phyloP scores from a whole-genome alignment of 2,888 invertebrate species.

The Odiellus spinosus region DNA sequence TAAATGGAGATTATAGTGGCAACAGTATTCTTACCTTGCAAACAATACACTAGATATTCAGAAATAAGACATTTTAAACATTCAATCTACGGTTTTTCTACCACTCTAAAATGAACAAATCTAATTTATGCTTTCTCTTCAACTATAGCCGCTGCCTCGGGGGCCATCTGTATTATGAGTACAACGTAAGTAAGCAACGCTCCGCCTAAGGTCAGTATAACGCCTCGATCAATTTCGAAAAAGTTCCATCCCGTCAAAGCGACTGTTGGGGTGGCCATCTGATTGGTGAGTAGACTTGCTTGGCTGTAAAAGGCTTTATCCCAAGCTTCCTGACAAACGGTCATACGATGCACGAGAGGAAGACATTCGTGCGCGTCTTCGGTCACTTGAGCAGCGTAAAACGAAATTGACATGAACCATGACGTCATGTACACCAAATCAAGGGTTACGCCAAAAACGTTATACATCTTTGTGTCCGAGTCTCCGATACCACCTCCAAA shows the following conservation, averaged over 20 bases:
- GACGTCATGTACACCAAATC: too few relatives aligned
- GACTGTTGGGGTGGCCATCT: conserved; percentile 13
- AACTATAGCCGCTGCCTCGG: conserved; percentile 8
- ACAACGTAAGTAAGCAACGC: conserved; percentile 20
- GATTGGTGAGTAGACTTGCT: conserved; percentile 10
- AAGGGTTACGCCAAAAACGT: too few relatives aligned
- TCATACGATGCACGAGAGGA: conserved; percentile 14
- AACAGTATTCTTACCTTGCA: too few relatives aligned
- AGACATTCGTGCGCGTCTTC: conserved; percentile 15
- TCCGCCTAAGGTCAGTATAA: conserved; percentile 19
- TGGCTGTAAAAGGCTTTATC: too few relatives aligned
- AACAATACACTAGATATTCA: too few relatives aligned
- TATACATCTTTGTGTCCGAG: too few relatives aligned
- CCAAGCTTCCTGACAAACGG: conserved; percentile 9
- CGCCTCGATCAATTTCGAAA: conserved; percentile 20
- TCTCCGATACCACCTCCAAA: too few relatives aligned
- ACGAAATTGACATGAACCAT: conserved; percentile 15
- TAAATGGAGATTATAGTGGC: too few relatives aligned
- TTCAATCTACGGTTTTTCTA: too few relatives aligned
- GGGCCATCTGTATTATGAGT: conserved; percentile 20
- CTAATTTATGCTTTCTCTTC: too few relatives aligned
- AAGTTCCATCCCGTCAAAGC: conserved; percentile 21
- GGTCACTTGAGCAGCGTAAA: conserved; percentile 14
- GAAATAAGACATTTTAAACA: too few relatives aligned
- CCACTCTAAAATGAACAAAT: too few relatives aligned